Evolutionary conservation across 2,888 invertebrate species (phyloP).

Genomic region (Hirudinaria manillensis): DNA sequence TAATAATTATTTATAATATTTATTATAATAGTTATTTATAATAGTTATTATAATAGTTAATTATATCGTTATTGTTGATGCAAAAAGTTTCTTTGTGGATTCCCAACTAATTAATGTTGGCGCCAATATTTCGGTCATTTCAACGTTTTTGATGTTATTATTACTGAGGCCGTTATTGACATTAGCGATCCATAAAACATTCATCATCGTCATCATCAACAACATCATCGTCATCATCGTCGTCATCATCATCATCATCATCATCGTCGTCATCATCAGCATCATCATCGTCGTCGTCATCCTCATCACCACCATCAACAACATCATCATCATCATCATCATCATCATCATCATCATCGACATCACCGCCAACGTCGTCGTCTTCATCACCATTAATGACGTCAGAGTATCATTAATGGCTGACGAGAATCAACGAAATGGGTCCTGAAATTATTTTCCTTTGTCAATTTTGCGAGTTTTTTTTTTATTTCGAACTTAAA

Average conservation of each 20-base stretch:
- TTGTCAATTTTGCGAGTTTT: too few species aligned
- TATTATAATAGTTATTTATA: too few species aligned
- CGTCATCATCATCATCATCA: slow-evolving; percentile 30
- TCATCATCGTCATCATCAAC: slow-evolving; percentile 23
- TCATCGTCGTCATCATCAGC: slow-evolving; percentile 29
- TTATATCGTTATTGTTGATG: too few species aligned
- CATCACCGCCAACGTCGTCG: slow-evolving; percentile 23
- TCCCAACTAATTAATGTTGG: too few species aligned
- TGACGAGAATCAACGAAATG: too few species aligned
- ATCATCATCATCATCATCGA: slow-evolving; percentile 25
- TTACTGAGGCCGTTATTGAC: background rate
- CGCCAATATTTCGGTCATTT: background rate
- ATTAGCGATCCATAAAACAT: slow-evolving; percentile 1
- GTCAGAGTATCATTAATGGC: slow-evolving; percentile 2
- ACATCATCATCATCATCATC: slow-evolving; percentile 25
- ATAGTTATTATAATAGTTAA: too few species aligned
- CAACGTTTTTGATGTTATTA: background rate
- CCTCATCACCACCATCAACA: background rate
- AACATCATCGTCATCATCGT: slow-evolving; percentile 23
- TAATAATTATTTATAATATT: too few species aligned
- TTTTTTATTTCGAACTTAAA: too few species aligned
- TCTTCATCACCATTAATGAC: slow-evolving; percentile 29
- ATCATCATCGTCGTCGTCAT: slow-evolving; percentile 29
- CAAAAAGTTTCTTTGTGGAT: too few species aligned
- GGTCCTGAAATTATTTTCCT: too few species aligned